phyloP scores from a whole-genome alignment of 2,113 vertebrate species.

The Callocephalon fimbriatum region DNA sequence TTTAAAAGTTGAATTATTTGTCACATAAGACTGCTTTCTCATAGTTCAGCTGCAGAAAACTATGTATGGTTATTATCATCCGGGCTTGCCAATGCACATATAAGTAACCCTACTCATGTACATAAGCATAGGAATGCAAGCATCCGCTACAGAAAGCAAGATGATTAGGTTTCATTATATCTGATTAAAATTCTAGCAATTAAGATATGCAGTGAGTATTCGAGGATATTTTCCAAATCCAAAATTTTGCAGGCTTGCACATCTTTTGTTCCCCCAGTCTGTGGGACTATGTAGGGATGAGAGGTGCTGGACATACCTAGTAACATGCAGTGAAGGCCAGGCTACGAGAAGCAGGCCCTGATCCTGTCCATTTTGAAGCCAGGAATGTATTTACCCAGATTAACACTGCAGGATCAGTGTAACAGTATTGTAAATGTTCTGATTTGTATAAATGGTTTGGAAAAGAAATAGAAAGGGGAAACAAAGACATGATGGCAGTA shows the following conservation, averaged over 20 bases:
- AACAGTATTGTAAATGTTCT: not conserved
- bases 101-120: not conserved
- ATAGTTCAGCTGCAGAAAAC: not conserved
- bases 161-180: not conserved
- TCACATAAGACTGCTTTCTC: not conserved
- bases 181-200: not conserved
- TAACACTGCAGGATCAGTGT: not conserved
- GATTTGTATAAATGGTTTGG: not conserved
- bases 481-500: not conserved
- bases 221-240: not conserved
- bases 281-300: not conserved
- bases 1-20: not conserved
- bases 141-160: not conserved
- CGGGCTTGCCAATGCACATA: not conserved
- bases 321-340: not conserved
- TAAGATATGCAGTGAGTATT: not conserved
- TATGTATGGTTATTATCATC: not conserved
- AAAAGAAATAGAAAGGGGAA: not conserved
- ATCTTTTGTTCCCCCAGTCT: not conserved
- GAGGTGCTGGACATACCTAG: not conserved
- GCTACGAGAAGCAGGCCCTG: not conserved
- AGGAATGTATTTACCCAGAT: not conserved
- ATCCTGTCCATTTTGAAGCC: not conserved
- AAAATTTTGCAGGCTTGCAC: not conserved
- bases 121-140: not conserved